Percentiles rank a stretch among this genome's conserved stretches.
Evolutionary conservation across 2,888 invertebrate species (phyloP).

Genomic region (Exocentrus adspersus): DNA sequence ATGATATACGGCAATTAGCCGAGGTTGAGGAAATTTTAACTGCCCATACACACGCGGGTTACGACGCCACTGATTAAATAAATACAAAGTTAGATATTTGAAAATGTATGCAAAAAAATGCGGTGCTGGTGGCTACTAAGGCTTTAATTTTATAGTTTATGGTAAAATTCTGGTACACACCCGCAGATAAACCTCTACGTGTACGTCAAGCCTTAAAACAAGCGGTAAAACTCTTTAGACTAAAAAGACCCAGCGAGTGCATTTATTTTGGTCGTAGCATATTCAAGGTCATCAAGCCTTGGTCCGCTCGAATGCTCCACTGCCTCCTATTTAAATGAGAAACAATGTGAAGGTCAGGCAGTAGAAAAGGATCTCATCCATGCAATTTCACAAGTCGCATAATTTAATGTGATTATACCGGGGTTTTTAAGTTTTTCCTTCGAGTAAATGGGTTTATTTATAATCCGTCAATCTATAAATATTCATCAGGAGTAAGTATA

Average conservation of each 20-base stretch:
- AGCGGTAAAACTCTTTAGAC: constrained; percentile 14
- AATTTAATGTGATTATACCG: neutral
- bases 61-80: no score
- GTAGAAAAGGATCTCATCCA: constrained; percentile 14
- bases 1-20: constrained; percentile 18
- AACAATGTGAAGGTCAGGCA: constrained; percentile 42
- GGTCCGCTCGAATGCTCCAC: constrained; percentile 49
- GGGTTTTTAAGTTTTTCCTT: neutral
- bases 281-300: constrained; percentile 50
- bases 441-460: neutral
- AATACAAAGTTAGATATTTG: no score
- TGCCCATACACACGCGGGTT: neutral
- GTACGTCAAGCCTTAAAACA: neutral
- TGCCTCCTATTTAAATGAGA: constrained; percentile 50
- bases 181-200: no score
- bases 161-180: no score
- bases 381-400: constrained; percentile 3
- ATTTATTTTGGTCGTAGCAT: constrained; percentile 39
- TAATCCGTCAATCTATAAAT: neutral
- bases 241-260: constrained; percentile 20
- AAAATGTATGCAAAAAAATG: no score
- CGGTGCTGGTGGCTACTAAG: no score
- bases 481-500: neutral
- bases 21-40: neutral
- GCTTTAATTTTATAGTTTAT: no score